These are phyloP conservation scores for Lypha dubia DNA, from an alignment of 2,888 invertebrate genomes.

Conservation along the genomic window DNA sequence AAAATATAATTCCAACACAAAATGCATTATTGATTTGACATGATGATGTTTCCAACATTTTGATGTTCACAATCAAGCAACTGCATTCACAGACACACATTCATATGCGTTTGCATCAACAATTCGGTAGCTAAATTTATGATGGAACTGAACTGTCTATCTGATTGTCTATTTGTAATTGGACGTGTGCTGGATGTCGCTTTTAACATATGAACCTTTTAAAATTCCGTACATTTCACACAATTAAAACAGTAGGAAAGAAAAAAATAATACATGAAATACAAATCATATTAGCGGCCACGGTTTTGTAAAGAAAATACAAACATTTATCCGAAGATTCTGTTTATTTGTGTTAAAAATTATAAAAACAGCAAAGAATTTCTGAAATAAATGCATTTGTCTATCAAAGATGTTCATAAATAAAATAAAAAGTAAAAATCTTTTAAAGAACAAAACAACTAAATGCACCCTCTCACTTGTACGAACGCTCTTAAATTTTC, in stretches of 20 bases:
- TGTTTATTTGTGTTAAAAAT: slow-evolving; percentile 66
- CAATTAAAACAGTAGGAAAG: slow-evolving; percentile 48
- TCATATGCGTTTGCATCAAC: slow-evolving; percentile 8
- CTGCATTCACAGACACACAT: neutral
- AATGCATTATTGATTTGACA: slow-evolving; percentile 51
- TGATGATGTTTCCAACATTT: slow-evolving; percentile 37
- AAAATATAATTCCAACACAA: slow-evolving; percentile 38
- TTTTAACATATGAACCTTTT: slow-evolving; percentile 79
- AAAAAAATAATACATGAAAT: slow-evolving; percentile 42
- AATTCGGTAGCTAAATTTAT: slow-evolving; percentile 64
- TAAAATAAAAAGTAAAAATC: slow-evolving; percentile 51
- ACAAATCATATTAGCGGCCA: slow-evolving; percentile 43
- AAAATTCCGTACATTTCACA: slow-evolving; percentile 79
- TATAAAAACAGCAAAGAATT: slow-evolving; percentile 54
- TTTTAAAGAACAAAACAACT: slow-evolving; percentile 41
- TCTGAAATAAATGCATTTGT: slow-evolving; percentile 64
- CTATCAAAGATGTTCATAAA: slow-evolving; percentile 67
- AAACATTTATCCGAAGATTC: slow-evolving; percentile 45
- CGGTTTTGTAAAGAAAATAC: slow-evolving; percentile 37
- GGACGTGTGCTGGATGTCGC: slow-evolving; percentile 70
- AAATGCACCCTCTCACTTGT: slow-evolving; percentile 24
- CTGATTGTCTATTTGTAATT: slow-evolving; percentile 55
- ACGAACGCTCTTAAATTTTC: neutral
- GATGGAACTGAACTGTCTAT: slow-evolving; percentile 48
- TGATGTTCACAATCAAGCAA: neutral